Evolutionary conservation across 2,888 invertebrate genomes (phyloP).

Genomic region (Antheraea assamensis): DNA sequence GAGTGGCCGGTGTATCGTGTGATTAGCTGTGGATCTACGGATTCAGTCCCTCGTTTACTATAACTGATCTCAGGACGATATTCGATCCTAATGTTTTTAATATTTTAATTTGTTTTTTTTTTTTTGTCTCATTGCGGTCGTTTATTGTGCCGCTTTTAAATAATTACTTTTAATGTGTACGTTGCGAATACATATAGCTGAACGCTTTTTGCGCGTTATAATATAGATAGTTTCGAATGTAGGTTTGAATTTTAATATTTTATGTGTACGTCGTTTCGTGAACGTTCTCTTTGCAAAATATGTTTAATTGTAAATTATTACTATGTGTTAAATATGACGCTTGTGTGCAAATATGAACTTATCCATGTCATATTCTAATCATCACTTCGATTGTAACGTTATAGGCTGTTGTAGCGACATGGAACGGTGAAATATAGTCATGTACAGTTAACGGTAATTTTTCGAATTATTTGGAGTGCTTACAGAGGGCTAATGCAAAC

Average conservation of each 20-base stretch:
- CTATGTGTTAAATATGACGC: conserved; percentile 60
- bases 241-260: conserved; percentile 69
- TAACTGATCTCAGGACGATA: conserved; percentile 80
- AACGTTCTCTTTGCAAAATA: conserved; percentile 67
- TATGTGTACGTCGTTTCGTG: conserved; percentile 71
- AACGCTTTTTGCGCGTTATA: conserved; percentile 78
- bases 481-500: conserved; percentile 30
- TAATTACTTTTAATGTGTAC: conserved; percentile 69
- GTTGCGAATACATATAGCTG: conserved; percentile 51
- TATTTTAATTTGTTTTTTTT: conserved; percentile 46
- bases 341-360: conserved; percentile 55
- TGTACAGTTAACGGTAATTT: conserved; percentile 41
- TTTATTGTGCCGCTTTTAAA: conserved; percentile 61
- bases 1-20: conserved; percentile 37
- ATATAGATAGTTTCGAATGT: conserved; percentile 65
- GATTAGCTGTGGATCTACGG: conserved; percentile 56
- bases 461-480: conserved; percentile 43
- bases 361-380: conserved; percentile 58
- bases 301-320: conserved; percentile 76
- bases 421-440: conserved; percentile 39
- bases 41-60: conserved; percentile 64
- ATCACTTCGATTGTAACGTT: conserved; percentile 45
- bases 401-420: conserved; percentile 24
- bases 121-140: conserved; percentile 47
- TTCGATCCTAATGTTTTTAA: conserved; percentile 75